Evolutionary conservation across 2,888 invertebrate genomes (phyloP).

Genomic region (Oligia latruncula): DNA sequence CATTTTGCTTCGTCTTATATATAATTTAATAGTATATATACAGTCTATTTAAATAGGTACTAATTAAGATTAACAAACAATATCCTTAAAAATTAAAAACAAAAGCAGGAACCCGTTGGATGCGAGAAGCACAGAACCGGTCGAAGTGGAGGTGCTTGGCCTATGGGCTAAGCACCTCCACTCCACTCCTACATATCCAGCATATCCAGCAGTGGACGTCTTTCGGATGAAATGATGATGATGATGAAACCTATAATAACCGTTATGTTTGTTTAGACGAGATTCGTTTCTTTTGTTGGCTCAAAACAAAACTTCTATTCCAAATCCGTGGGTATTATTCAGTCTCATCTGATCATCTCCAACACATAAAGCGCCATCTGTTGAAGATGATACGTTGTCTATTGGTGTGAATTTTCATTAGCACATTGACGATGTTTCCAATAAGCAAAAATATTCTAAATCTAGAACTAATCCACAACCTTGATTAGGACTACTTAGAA

Average conservation of each 20-base stretch:
- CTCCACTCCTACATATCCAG: too few species aligned
- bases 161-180: too few species aligned
- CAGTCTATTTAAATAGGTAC: not conserved
- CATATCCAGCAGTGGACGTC: too few species aligned
- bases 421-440: not conserved
- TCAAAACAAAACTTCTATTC: not conserved
- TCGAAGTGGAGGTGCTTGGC: too few species aligned
- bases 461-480: slow-evolving; percentile 21
- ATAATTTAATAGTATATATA: not conserved
- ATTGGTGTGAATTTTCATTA: not conserved
- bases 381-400: not conserved
- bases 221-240: too few species aligned
- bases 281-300: not conserved
- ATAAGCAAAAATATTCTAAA: not conserved
- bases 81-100: not conserved
- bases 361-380: not conserved
- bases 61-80: not conserved
- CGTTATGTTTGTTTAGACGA: not conserved
- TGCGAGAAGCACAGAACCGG: too few species aligned
- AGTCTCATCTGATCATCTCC: not conserved
- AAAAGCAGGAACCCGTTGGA: too few species aligned
- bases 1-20: not conserved
- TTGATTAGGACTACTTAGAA: slow-evolving; percentile 45
- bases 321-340: not conserved
- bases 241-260: not conserved